Conservation (phyloP, 1,140 invertebrate genomes). For the Gryllus bimaculatus region DNA sequence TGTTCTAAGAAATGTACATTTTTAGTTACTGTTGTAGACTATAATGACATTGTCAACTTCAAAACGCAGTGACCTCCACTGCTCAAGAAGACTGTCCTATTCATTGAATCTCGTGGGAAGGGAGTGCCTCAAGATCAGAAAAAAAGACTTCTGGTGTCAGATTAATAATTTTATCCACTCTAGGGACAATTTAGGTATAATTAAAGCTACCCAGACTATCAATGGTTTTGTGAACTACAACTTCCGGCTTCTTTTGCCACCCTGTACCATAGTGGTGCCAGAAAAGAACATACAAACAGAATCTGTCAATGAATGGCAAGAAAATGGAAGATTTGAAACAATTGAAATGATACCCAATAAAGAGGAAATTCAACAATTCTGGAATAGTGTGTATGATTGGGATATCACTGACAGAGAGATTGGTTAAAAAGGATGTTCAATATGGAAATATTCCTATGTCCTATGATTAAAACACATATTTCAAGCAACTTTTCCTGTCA, state of each 20-base stretch:
- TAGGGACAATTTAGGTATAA: not conserved
- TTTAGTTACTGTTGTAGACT: not conserved
- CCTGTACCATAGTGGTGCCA: not conserved
- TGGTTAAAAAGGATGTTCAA: not conserved
- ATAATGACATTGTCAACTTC: not conserved
- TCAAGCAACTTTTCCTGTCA: not conserved
- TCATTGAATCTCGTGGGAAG: not conserved
- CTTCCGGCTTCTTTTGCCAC: not conserved
- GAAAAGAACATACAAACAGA: not conserved
- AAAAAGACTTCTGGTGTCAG: not conserved
- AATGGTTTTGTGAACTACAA: not conserved
- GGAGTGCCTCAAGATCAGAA: not conserved
- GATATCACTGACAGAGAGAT: not conserved
- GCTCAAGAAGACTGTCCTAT: not conserved
- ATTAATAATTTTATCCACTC: not conserved
- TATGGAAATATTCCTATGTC: not conserved
- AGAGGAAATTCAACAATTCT: not conserved
- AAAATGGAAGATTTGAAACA: slow-evolving; percentile 9
- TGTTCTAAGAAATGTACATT: not conserved
- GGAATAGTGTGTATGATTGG: not conserved
- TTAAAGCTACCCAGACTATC: not conserved
- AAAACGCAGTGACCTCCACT: not conserved
- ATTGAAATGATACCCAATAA: not conserved
- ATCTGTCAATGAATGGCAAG: not conserved
- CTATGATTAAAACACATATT: not conserved